These are phyloP conservation scores for Drosophila paranaensis DNA, from an alignment of 2,888 invertebrate species.

Conservation along the genomic window DNA sequence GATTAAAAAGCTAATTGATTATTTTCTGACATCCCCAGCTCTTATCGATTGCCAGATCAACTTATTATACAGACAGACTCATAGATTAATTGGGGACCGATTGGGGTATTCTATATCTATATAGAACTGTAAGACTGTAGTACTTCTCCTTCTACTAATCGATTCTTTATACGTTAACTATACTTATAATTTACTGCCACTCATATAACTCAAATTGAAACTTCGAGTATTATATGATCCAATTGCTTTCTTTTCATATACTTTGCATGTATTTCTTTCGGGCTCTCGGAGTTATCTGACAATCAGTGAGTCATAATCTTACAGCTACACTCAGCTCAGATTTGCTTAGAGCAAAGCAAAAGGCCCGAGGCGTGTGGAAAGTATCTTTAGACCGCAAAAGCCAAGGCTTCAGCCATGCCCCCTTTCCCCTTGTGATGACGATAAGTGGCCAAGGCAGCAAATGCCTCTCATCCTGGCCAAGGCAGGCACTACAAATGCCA, in stretches of 20 bases:
- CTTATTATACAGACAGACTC: no score
- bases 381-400: constrained; percentile 24
- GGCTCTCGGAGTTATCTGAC: background rate
- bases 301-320: constrained; percentile 3
- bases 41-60: no score
- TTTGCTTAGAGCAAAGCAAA: background rate
- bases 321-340: background rate
- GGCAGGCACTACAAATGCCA: constrained; percentile 12
- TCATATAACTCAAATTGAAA: background rate
- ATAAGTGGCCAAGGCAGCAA: constrained; percentile 12
- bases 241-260: background rate
- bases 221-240: background rate
- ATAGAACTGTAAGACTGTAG: no score
- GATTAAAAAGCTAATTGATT: no score
- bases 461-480: constrained; percentile 15
- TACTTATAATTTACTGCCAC: no score
- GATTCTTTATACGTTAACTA: no score
- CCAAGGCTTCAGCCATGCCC: constrained; percentile 2
- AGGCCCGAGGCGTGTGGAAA: background rate
- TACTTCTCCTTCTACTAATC: no score
- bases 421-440: background rate
- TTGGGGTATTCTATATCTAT: no score
- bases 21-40: no score
- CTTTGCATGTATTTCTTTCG: background rate
- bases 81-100: no score